Evolutionary conservation across 2,797 vertebrate species (phyloP).

Genomic region (Danio aesculapii): DNA sequence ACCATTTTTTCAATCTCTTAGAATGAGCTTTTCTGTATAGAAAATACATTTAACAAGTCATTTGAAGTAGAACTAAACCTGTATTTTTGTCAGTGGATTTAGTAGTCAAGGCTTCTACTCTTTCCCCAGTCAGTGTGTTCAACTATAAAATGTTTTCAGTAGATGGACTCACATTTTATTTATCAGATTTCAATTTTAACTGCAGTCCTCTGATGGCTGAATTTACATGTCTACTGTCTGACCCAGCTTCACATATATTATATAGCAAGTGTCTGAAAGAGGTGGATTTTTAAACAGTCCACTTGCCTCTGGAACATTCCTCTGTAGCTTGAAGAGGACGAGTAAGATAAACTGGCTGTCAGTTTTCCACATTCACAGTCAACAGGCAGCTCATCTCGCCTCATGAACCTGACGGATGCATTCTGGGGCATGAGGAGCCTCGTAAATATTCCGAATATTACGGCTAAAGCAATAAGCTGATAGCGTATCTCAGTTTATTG

Average conservation of each 20-base stretch:
- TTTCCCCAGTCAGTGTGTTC: neutral
- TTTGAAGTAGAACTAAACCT: neutral
- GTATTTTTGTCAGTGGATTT: neutral
- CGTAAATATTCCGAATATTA: conserved; percentile 38
- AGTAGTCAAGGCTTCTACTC: neutral
- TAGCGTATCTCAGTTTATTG: conserved; percentile 25
- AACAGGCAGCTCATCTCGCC: neutral
- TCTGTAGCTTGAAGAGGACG: conserved; percentile 2
- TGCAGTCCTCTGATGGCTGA: neutral
- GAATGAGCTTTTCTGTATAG: neutral
- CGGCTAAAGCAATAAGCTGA: conserved; percentile 25
- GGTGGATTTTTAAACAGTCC: conserved; percentile 31
- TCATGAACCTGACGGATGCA: conserved; percentile 39
- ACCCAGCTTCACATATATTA: neutral
- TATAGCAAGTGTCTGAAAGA: conserved; percentile 19
- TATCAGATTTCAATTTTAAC: conserved; percentile 31
- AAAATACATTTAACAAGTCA: neutral
- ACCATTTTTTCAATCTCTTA: neutral
- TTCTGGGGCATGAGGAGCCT: neutral
- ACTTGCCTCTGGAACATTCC: conserved; percentile 27
- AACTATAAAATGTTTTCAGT: neutral
- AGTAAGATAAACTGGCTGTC: conserved; percentile 42
- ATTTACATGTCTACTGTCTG: conserved; percentile 16
- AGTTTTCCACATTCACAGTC: conserved; percentile 36
- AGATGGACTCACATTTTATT: neutral